Base-by-base conservation (phyloP, 2,113 vertebrate genomes). In the Urocitellus parryii region DNA sequence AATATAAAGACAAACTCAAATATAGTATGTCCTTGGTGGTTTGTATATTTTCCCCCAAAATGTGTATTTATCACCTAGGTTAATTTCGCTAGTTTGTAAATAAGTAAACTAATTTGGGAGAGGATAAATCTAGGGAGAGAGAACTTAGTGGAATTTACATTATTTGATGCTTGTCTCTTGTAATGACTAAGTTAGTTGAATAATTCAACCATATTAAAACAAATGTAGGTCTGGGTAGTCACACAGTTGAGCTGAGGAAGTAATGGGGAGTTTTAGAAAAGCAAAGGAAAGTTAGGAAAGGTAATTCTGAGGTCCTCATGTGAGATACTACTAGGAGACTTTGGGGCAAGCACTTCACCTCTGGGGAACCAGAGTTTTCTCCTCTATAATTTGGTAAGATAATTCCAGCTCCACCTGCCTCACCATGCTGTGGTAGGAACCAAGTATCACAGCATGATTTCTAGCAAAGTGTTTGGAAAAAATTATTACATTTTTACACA, bases 401-500 rank as follows among this genome's bases (percentile, higher is more conserved):
- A 77, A 72, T 67, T 73, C 72, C 68, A 53, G 10, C 10, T 32
- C 25, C 68, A n/a, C 48, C 37, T 39, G 1, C 79, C n/a, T 86
- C 70, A 34, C 6, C 18, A 45, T 29, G 39, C 27, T 95, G 3
- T n/a, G 29, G 0, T 51, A 6, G 20, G 14, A 80, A 58, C 34
- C 67, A 37, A 39, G 11, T 48, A 34, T 56, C 13, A 20, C n/a
- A 22, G 67, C 27, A 16, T 12, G 45, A 24, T 85, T 74, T 78
- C 63, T 82, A 24, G 78, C 32, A 82, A 88, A 81, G 39, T 22
- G 2, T 37, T 86, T 37, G 11, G 39, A 78, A 53, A 45, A 91
- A 86, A 85, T 89, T 56, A 93, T 51, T 83, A 81, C 14, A 78
- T 68, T 96, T 95, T 74, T 89, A 83, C 37, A 95, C 45, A 77